These are phyloP conservation scores for Microtus pennsylvanicus DNA, from an alignment of 2,113 vertebrate species.

Conservation along the genomic window DNA sequence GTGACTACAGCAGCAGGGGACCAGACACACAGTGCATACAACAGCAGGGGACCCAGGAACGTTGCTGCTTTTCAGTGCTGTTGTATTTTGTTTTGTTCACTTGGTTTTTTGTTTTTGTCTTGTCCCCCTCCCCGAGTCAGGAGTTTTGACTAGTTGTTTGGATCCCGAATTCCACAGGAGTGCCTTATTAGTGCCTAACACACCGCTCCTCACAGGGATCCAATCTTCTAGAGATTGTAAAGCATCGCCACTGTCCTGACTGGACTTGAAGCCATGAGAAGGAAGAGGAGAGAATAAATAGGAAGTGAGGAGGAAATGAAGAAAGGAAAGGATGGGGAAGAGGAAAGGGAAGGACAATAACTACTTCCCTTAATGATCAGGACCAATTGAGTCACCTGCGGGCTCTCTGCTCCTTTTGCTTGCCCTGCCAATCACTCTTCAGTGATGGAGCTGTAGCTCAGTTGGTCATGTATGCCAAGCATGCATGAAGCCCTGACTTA, in stretches of 20 bases:
- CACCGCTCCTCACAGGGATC: background rate
- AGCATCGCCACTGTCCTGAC: background rate
- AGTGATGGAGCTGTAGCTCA: background rate
- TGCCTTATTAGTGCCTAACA: background rate
- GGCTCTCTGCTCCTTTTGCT: background rate
- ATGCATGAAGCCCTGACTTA: background rate
- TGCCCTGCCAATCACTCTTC: background rate
- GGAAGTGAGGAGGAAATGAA: background rate
- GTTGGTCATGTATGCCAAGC: background rate
- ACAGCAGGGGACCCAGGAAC: background rate
- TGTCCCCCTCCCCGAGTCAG: background rate
- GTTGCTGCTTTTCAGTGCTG: background rate
- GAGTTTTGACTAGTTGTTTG: rapidly evolving
- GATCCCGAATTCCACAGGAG: background rate
- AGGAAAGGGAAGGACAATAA: background rate
- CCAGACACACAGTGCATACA: no score
- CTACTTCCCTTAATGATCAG: background rate
- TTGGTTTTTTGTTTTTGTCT: background rate
- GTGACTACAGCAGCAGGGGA: no score
- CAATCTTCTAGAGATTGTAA: background rate
- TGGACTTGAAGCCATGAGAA: background rate
- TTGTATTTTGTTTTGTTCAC: background rate
- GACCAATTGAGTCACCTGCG: background rate
- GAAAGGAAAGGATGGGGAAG: background rate
- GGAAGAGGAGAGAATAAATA: background rate